Evolutionary conservation across 2,797 vertebrate species (phyloP).

Genomic region (Oophaga sylvatica): DNA sequence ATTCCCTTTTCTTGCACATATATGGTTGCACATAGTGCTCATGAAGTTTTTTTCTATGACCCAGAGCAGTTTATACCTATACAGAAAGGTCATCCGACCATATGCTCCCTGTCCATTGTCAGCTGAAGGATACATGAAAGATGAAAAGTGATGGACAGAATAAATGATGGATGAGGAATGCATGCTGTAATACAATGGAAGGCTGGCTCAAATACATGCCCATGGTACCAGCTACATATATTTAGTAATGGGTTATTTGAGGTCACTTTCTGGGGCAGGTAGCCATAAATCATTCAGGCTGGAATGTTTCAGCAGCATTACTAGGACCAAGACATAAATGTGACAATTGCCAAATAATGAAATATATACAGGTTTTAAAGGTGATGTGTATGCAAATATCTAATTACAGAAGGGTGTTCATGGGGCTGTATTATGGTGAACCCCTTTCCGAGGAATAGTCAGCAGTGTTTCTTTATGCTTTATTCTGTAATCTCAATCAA

Average conservation of each 20-base stretch:
- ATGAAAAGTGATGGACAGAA: no score
- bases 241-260: not conserved
- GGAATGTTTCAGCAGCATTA: not conserved
- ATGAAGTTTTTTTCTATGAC: not conserved
- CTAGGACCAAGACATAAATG: not conserved
- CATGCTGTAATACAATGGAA: no score
- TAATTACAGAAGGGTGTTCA: not conserved
- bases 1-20: not conserved
- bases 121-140: no score
- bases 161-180: no score
- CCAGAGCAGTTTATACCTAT: not conserved
- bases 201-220: not conserved
- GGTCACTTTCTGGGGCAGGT: not conserved
- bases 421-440: not conserved
- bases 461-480: not conserved
- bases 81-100: not conserved
- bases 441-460: not conserved
- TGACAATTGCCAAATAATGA: not conserved
- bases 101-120: not conserved
- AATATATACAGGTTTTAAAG: not conserved
- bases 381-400: not conserved
- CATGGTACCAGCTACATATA: not conserved
- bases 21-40: not conserved
- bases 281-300: conserved; percentile 11
- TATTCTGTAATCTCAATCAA: not conserved